phyloP scores from a whole-genome alignment of 2,888 invertebrate species.

The Rosalia funebris region DNA sequence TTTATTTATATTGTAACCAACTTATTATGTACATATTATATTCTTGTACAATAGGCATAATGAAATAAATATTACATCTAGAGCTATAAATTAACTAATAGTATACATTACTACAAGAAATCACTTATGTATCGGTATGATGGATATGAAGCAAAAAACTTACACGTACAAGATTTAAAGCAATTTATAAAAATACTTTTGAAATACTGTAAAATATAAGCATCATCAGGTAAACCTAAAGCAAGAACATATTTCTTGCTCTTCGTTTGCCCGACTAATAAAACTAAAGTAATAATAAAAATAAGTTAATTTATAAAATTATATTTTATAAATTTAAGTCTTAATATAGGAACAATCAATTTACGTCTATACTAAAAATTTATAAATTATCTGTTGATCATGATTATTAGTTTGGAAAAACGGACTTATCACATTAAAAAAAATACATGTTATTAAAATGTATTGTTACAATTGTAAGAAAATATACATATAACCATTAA shows the following conservation, averaged over 20 bases:
- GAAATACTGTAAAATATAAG: constrained; percentile 44
- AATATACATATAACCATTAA: background rate
- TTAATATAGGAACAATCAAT: constrained; percentile 34
- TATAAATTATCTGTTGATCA: constrained; percentile 21
- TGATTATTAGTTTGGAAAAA: constrained; percentile 24
- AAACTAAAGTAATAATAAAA: constrained; percentile 35
- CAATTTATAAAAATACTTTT: constrained; percentile 43
- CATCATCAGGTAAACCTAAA: constrained; percentile 23
- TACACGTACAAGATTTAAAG: constrained; percentile 23
- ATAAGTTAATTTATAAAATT: constrained; percentile 31
- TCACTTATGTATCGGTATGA: constrained; percentile 21
- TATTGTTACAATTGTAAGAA: constrained; percentile 3
- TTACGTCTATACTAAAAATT: too few species aligned
- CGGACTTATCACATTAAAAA: constrained; percentile 36
- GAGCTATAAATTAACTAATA: constrained; percentile 22
- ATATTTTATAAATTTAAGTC: constrained; percentile 22
- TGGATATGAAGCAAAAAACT: constrained; percentile 21
- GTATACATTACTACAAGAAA: constrained; percentile 24
- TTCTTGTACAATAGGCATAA: constrained; percentile 31
- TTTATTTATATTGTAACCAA: background rate
- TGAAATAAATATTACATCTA: constrained; percentile 40
- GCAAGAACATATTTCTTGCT: background rate
- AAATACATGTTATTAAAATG: constrained; percentile 6
- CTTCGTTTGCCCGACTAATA: constrained; percentile 6
- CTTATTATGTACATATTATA: constrained; percentile 36